phyloP scores from a whole-genome alignment of 2,113 vertebrate species.

The Picathartes gymnocephalus region DNA sequence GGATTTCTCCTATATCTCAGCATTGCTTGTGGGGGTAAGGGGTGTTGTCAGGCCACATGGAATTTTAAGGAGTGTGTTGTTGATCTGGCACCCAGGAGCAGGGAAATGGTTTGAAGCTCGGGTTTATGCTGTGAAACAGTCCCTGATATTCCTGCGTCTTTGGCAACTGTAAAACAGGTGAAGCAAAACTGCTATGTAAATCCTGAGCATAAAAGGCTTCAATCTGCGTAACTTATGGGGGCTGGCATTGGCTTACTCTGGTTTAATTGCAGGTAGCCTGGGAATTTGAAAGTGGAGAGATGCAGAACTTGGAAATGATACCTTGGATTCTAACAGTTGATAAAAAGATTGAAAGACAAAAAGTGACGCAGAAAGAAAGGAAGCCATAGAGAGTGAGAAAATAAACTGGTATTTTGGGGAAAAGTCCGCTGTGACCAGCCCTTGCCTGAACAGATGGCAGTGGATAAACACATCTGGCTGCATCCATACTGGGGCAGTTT shows the following conservation, averaged over 20 bases:
- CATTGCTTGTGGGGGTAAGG: neutral
- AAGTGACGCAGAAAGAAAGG: neutral
- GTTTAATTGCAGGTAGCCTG: neutral
- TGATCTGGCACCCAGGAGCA: neutral
- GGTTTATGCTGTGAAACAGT: neutral
- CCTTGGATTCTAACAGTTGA: neutral
- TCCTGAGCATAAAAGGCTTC: neutral
- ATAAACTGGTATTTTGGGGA: neutral
- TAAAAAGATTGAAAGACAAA: neutral
- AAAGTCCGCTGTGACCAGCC: neutral
- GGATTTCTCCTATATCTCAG: neutral
- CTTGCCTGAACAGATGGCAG: neutral
- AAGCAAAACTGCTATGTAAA: neutral
- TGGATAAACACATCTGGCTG: neutral
- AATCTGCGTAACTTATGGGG: neutral
- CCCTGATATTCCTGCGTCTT: neutral
- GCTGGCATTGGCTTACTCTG: neutral
- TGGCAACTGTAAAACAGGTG: neutral
- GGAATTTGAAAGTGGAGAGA: neutral
- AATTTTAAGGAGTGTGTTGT: neutral
- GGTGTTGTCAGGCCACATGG: neutral
- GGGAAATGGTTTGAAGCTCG: neutral
- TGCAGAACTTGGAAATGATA: neutral
- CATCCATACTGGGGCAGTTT: neutral
- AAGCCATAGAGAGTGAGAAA: neutral